Conservation (phyloP, 2,888 invertebrate genomes). For the Yponomeuta malinellus region DNA sequence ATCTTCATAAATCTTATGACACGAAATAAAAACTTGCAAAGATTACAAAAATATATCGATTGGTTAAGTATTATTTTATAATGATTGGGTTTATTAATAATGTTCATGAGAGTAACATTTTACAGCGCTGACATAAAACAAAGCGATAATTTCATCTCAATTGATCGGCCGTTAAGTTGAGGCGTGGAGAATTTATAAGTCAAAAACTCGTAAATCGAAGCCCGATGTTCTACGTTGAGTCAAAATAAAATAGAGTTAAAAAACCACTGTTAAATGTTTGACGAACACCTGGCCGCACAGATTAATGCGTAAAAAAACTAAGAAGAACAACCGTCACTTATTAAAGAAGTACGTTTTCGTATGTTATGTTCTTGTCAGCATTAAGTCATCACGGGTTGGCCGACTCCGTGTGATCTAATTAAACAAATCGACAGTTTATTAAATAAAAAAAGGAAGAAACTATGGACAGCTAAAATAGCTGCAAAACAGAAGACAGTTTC, state of each 20-base stretch:
- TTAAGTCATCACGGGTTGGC: slow-evolving; percentile 62
- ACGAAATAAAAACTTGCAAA: slow-evolving; percentile 9
- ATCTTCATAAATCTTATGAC: neutral
- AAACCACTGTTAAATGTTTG: slow-evolving; percentile 60
- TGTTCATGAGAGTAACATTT: neutral
- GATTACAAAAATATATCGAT: neutral
- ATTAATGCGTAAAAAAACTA: slow-evolving; percentile 61
- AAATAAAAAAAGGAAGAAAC: neutral
- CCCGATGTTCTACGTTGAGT: slow-evolving; percentile 35
- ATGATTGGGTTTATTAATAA: neutral
- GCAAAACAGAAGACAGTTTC: neutral
- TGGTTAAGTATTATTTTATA: neutral
- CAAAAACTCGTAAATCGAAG: slow-evolving; percentile 65
- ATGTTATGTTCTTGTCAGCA: slow-evolving; percentile 53
- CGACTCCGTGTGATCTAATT: slow-evolving; percentile 62
- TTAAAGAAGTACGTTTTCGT: slow-evolving; percentile 38
- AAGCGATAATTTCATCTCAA: slow-evolving; percentile 58
- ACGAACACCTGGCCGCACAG: slow-evolving; percentile 61
- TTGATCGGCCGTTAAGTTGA: slow-evolving; percentile 64
- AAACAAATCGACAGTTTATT: slow-evolving; percentile 23
- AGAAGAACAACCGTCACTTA: slow-evolving; percentile 46
- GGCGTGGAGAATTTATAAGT: slow-evolving; percentile 66
- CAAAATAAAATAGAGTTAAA: slow-evolving; percentile 54
- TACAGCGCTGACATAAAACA: slow-evolving; percentile 19
- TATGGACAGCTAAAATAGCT: neutral